These are phyloP conservation scores for Julus scanicus DNA, from an alignment of 2,888 invertebrate species.

Conservation along the genomic window DNA sequence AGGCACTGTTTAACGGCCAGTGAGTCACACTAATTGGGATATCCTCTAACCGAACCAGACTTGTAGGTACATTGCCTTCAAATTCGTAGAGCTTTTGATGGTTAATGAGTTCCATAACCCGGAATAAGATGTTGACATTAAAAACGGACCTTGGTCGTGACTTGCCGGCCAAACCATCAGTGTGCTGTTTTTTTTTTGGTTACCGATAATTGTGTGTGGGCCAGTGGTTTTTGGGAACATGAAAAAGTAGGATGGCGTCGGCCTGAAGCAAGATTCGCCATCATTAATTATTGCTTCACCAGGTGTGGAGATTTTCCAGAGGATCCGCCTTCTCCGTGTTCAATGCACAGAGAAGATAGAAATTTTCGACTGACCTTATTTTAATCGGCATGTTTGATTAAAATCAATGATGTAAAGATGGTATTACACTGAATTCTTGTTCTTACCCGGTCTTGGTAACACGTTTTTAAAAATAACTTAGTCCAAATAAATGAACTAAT, in stretches of 20 bases:
- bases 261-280: not conserved
- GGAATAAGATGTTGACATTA: slow-evolving; percentile 8
- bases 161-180: not conserved
- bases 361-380: not conserved
- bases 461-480: too few species aligned
- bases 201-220: slow-evolving; percentile 1
- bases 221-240: slow-evolving; percentile 32
- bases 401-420: not conserved
- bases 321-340: not conserved
- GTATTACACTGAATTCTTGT: too few species aligned
- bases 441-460: too few species aligned
- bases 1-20: too few species aligned
- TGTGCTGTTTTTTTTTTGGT: not conserved
- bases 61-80: not conserved
- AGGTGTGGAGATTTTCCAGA: not conserved
- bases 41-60: not conserved
- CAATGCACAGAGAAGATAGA: not conserved
- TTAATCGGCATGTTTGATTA: not conserved
- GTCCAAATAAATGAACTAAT: too few species aligned
- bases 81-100: not conserved
- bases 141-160: slow-evolving; percentile 21
- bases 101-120: not conserved
- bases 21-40: not conserved
- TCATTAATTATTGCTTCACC: not conserved
- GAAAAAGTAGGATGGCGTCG: slow-evolving; percentile 24